These are phyloP conservation scores for Vireo griseus DNA, from an alignment of 2,797 vertebrate species.

Conservation along the genomic window DNA sequence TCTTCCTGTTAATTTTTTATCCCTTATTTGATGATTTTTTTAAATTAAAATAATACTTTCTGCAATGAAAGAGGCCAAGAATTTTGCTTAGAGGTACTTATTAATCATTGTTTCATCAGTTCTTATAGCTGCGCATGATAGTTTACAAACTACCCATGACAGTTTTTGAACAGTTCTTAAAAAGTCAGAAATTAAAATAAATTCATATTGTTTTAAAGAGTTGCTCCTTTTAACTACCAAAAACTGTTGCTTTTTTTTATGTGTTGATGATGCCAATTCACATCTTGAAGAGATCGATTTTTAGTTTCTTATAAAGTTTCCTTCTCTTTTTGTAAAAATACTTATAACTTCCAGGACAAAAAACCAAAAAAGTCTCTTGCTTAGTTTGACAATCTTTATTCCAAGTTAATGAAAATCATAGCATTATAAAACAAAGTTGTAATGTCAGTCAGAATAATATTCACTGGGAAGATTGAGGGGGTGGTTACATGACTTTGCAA, in stretches of 20 bases:
- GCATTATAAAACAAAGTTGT: not conserved
- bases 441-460: not conserved
- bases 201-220: not conserved
- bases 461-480: rapidly evolving
- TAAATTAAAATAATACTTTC: not conserved
- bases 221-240: not conserved
- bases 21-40: not conserved
- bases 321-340: not conserved
- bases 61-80: not conserved
- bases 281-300: not conserved
- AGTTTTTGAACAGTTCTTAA: not conserved
- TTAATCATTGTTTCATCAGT: not conserved
- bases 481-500: not conserved
- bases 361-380: not conserved
- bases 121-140: not conserved
- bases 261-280: not conserved
- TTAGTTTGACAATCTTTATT: not conserved
- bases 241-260: not conserved
- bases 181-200: not conserved
- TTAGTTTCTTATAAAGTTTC: not conserved
- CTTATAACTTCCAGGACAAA: not conserved
- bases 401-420: not conserved
- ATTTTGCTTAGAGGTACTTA: not conserved
- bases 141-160: not conserved
- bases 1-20: not conserved